Conservation (phyloP, 2,113 vertebrate genomes). For the Hippoglossus stenolepis region DNA sequence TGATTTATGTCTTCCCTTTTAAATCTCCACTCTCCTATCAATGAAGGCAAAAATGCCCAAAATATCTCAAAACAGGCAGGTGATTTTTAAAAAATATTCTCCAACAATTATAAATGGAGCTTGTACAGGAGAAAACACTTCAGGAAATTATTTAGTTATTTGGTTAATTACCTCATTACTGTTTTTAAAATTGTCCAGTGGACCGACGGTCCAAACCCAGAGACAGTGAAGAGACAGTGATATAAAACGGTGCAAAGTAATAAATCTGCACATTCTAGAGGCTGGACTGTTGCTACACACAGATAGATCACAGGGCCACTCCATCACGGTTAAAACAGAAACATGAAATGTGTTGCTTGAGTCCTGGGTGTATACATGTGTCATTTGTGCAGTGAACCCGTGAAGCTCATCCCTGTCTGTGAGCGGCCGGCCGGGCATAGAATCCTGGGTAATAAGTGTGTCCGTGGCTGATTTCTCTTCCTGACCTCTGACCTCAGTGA, state of each 20-base stretch:
- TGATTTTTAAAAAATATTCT: no score
- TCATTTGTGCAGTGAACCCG: slow-evolving; percentile 17
- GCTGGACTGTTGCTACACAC: background rate
- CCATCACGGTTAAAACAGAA: slow-evolving; percentile 7
- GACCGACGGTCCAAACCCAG: background rate
- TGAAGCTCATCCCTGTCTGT: slow-evolving; percentile 21
- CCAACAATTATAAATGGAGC: background rate
- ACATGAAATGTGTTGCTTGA: background rate
- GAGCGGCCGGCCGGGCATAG: slow-evolving; percentile 36
- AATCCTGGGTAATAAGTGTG: slow-evolving; percentile 67
- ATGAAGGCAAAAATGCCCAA: no score
- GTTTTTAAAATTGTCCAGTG: background rate
- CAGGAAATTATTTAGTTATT: no score
- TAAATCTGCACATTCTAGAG: background rate
- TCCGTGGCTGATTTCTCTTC: slow-evolving; percentile 44
- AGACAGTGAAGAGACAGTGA: background rate
- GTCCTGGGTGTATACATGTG: slow-evolving; percentile 12
- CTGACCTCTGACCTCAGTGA: slow-evolving; percentile 54
- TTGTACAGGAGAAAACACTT: background rate
- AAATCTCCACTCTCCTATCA: background rate
- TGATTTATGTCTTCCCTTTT: no score
- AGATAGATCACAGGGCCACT: background rate
- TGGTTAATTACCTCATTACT: no score
- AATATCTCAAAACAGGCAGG: no score
- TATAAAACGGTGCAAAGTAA: background rate